Base-by-base conservation (phyloP, 2,797 vertebrate genomes). In the Telmatherina bonti region DNA sequence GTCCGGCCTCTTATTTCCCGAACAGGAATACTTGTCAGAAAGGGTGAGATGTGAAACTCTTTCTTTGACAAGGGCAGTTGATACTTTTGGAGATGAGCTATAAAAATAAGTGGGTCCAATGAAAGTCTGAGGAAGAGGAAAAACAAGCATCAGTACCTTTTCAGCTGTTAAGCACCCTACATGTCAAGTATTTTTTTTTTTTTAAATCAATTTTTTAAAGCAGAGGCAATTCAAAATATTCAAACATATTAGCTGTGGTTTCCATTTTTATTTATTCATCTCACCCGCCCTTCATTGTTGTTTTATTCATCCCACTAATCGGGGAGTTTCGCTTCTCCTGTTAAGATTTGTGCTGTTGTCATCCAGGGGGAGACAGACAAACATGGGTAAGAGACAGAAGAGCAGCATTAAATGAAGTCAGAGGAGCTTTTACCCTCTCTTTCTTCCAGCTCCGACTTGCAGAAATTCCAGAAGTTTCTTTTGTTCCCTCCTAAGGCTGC, bases 31-130 rank as follows among this genome's bases (percentile, higher is more conserved):
- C 84, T 76, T 84, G 76, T 88, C 79, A 87, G n/a, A 74, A 85
- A 72, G 55, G 30, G 24, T 64, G 24, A 76, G 74, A 85, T 27
- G n/a, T 30, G 67, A 55, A 65, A 61, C 66, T 67, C 36, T 74
- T n/a, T 33, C 20, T 61, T 72, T 72, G 74, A 84, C 82, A 81
- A 20, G 13, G 70, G 38, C 76, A 81, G 51, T 33, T 81, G 81
- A 81, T 74, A 78, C 68, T 79, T 83, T 70, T 76, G 22, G 57
- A 81, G 70, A 70, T 67, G 24, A 60, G 72, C 78, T 67, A 31
- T 68, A 74, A 70, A 85, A 88, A 82, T 85, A 88, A 88, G 82
- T 88, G 85, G 79, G 79, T 52, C 80, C 84, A 76, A 30, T 72
- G 88, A 78, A 85, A 86, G 76, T 72, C 51, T 58, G 30, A 74